Evolutionary conservation across 2,113 vertebrate species (phyloP).

Genomic region (Mobula birostris): DNA sequence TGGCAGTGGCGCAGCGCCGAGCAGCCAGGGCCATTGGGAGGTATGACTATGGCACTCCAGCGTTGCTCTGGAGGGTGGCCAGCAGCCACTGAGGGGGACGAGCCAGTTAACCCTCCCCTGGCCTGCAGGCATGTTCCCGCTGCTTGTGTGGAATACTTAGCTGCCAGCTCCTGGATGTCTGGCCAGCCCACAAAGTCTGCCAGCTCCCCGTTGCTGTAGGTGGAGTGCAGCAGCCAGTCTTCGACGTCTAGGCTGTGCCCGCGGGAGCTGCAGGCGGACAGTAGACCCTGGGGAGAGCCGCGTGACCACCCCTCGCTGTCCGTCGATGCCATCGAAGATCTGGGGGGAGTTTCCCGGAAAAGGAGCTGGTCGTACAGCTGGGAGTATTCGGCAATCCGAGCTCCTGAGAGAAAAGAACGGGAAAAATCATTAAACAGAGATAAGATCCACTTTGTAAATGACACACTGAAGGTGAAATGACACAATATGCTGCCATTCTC

Average conservation of each 20-base stretch:
- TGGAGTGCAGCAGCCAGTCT: slow-evolving; percentile 81
- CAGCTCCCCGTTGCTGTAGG: slow-evolving; percentile 81
- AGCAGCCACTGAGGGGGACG: slow-evolving; percentile 68
- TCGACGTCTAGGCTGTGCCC: slow-evolving; percentile 55
- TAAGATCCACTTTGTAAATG: neutral
- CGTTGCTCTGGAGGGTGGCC: slow-evolving; percentile 60
- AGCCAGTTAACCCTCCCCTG: slow-evolving; percentile 61
- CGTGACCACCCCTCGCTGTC: slow-evolving; percentile 45
- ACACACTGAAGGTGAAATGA: neutral
- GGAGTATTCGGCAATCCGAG: slow-evolving; percentile 94
- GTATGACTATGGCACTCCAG: slow-evolving; percentile 71
- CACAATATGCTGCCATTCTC: neutral
- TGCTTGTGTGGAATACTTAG: slow-evolving; percentile 48
- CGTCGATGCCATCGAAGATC: slow-evolving; percentile 50
- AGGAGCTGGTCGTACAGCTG: slow-evolving; percentile 91
- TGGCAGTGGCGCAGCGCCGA: slow-evolving; percentile 67
- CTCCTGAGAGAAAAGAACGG: slow-evolving; percentile 62
- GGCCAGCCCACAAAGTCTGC: slow-evolving; percentile 65
- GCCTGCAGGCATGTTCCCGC: slow-evolving; percentile 43
- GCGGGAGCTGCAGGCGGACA: slow-evolving; percentile 43
- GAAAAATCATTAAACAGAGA: slow-evolving; percentile 13
- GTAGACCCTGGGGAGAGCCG: slow-evolving; percentile 54
- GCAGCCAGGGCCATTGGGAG: slow-evolving; percentile 66
- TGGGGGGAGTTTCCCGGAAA: slow-evolving; percentile 67
- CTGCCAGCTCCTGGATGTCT: slow-evolving; percentile 49